These are phyloP conservation scores for Calliphora vicina DNA, from an alignment of 1,140 invertebrate genomes.

Conservation along the genomic window DNA sequence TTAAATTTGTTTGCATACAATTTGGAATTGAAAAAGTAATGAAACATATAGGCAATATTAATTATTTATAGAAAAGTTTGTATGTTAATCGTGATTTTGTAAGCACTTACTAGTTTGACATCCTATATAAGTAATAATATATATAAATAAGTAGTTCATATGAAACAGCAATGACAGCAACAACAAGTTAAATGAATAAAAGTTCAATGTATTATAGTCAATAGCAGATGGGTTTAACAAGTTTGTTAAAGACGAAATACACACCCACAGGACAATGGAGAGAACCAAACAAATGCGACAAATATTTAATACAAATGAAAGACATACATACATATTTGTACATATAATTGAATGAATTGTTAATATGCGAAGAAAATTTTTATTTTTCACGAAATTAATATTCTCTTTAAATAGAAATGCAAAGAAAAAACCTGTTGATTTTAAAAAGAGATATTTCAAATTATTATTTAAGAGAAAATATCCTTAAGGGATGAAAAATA, in stretches of 20 bases:
- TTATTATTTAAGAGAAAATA: background rate
- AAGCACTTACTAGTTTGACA: too few species aligned
- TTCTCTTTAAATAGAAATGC: background rate
- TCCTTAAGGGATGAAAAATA: background rate
- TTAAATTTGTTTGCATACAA: too few species aligned
- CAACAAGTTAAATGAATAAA: background rate
- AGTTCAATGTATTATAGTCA: background rate
- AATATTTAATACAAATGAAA: background rate
- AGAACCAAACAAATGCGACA: background rate
- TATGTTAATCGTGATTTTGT: too few species aligned
- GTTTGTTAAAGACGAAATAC: background rate
- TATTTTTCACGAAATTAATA: background rate
- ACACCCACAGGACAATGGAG: background rate
- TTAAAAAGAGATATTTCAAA: background rate
- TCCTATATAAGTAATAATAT: too few species aligned
- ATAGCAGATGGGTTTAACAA: background rate
- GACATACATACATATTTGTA: background rate
- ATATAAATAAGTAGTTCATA: too few species aligned
- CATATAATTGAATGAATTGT: background rate
- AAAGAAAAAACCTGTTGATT: slow-evolving; percentile 7
- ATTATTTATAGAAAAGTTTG: too few species aligned
- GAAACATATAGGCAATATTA: too few species aligned
- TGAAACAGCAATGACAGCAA: too few species aligned
- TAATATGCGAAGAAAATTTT: background rate
- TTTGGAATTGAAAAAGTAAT: too few species aligned